phyloP scores from a whole-genome alignment of 2,797 vertebrate species.

The Pterois miles region DNA sequence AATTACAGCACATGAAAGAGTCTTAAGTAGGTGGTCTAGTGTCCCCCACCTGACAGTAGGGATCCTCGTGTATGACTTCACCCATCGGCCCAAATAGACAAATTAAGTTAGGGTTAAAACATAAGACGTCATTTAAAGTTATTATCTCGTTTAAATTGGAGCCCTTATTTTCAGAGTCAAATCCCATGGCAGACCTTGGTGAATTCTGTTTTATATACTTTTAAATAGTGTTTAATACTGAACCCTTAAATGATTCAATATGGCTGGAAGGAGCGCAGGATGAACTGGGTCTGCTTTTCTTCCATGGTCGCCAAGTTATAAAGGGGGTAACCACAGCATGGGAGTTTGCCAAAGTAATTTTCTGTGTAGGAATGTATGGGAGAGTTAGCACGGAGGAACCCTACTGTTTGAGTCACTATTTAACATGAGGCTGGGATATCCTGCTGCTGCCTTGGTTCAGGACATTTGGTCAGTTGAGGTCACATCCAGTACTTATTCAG shows the following conservation, averaged over 20 bases:
- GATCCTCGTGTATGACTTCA: slow-evolving; percentile 48
- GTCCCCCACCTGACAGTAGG: slow-evolving; percentile 43
- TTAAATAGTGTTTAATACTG: slow-evolving; percentile 53
- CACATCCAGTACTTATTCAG: background rate
- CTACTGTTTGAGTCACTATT: slow-evolving; percentile 30
- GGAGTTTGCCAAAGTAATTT: slow-evolving; percentile 53
- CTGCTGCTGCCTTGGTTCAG: slow-evolving; percentile 23
- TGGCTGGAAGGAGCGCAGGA: slow-evolving; percentile 21
- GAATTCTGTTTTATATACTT: slow-evolving; percentile 58
- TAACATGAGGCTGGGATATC: slow-evolving; percentile 21
- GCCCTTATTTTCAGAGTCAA: slow-evolving; percentile 28
- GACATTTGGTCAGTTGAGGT: slow-evolving; percentile 27
- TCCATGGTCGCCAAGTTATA: slow-evolving; percentile 44
- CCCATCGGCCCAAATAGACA: slow-evolving; percentile 36
- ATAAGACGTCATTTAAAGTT: slow-evolving; percentile 49
- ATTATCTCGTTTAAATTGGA: slow-evolving; percentile 51
- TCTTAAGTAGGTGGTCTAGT: slow-evolving; percentile 48
- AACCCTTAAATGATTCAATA: slow-evolving; percentile 64
- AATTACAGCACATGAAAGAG: slow-evolving; percentile 69
- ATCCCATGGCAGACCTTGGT: slow-evolving; percentile 33
- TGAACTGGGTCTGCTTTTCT: slow-evolving; percentile 46
- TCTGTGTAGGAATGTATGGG: slow-evolving; percentile 44
- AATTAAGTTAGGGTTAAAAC: slow-evolving; percentile 31
- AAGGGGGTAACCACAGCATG: slow-evolving; percentile 53
- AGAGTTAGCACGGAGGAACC: slow-evolving; percentile 27